phyloP scores from a whole-genome alignment of 2,888 invertebrate genomes.

The Scaptomyza parva region DNA sequence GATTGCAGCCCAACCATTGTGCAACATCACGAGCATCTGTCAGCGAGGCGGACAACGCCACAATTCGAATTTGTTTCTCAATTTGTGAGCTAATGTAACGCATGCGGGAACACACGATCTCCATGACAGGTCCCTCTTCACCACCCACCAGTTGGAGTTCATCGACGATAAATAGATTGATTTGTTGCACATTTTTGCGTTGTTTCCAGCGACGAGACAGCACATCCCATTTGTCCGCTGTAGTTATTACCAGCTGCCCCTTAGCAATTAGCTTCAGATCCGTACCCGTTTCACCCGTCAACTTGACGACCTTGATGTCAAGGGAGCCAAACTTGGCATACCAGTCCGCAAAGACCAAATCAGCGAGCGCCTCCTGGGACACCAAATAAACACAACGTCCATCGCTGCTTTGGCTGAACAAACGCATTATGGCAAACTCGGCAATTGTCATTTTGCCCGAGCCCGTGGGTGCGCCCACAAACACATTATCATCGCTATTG shows the following conservation, averaged over 20 bases:
- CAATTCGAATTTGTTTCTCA: conserved; percentile 94
- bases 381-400: conserved; percentile 97
- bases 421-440: conserved; percentile 96
- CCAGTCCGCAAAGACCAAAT: conserved; percentile 96
- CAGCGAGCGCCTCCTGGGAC: conserved; percentile 95
- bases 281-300: conserved; percentile 98
- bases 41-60: conserved; percentile 96
- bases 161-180: conserved; percentile 98
- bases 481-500: conserved; percentile 99
- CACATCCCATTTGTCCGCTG: conserved; percentile 99
- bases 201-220: conserved; percentile 99
- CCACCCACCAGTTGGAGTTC: conserved; percentile 96
- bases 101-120: conserved; percentile 95
- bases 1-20: conserved; percentile 97
- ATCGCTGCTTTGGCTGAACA: conserved; percentile 90
- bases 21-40: conserved; percentile 98
- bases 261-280: conserved; percentile 97
- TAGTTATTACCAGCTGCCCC: conserved; percentile 98
- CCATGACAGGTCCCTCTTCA: conserved; percentile 96
- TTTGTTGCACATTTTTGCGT: conserved; percentile 98
- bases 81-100: conserved; percentile 98
- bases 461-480: conserved; percentile 96
- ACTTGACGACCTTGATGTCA: conserved; percentile 92
- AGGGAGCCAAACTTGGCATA: conserved; percentile 93
- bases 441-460: conserved; percentile 97